These are phyloP conservation scores for Tenthredo livida DNA, from an alignment of 2,888 invertebrate genomes.

Conservation along the genomic window DNA sequence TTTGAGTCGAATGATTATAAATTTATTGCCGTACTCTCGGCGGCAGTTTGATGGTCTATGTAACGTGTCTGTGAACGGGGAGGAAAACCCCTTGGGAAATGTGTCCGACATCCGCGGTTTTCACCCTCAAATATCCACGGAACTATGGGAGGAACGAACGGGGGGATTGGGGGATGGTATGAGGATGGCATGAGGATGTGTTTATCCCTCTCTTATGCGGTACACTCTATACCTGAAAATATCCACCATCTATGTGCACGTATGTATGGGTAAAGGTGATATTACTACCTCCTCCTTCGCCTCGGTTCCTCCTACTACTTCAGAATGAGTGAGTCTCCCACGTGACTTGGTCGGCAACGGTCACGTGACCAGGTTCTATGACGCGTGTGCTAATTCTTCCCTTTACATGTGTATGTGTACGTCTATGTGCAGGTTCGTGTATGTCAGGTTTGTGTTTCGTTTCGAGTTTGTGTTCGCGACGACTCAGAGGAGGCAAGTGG, in stretches of 20 bases:
- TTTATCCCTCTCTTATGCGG: conserved; percentile 1
- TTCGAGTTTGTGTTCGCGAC: not conserved
- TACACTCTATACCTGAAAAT: not conserved
- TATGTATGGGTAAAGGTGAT: not conserved
- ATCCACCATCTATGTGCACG: not conserved
- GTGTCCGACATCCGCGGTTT: not conserved
- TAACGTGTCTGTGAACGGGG: not conserved
- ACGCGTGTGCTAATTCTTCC: conserved; percentile 49
- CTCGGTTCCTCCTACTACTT: not conserved
- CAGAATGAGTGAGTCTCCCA: conserved; percentile 38
- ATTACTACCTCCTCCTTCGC: not conserved
- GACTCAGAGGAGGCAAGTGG: not conserved
- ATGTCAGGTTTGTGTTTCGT: not conserved
- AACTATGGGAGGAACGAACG: no score
- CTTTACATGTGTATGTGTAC: not conserved
- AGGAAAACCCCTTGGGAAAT: conserved; percentile 6
- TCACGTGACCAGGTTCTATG: conserved; percentile 46
- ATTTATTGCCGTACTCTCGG: conserved; percentile 26
- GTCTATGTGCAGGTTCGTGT: not conserved
- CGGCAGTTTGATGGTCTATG: not conserved
- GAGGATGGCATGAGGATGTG: not conserved
- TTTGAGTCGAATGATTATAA: conserved; percentile 39
- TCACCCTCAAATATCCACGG: not conserved
- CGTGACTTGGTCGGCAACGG: conserved; percentile 39
- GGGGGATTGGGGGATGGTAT: no score